A percentile compares a stretch with the other conserved stretches of the same genome.
phyloP scores from a whole-genome alignment of 2,888 invertebrate genomes.

The Ophion ellenae region DNA sequence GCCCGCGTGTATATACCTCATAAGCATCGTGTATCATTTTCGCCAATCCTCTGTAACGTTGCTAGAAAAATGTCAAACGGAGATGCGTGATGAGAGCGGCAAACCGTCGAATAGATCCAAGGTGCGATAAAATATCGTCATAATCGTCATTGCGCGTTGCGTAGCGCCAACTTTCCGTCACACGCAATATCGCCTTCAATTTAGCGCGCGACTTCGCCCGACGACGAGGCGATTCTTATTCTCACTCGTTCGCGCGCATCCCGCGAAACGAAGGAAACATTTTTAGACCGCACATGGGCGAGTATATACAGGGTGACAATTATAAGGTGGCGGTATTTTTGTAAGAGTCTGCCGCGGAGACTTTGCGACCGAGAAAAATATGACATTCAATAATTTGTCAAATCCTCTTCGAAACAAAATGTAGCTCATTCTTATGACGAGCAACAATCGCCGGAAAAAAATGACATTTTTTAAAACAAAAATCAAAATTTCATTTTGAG shows the following conservation, averaged over 20 bases:
- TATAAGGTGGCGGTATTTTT: no score
- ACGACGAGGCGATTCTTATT: slow-evolving; percentile 24
- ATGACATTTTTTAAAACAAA: no score
- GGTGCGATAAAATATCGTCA: slow-evolving; percentile 10
- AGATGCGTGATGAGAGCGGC: neutral
- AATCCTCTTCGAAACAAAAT: no score
- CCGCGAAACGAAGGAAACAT: slow-evolving; percentile 44
- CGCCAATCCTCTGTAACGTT: neutral
- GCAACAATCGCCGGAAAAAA: no score
- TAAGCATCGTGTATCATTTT: slow-evolving; percentile 58
- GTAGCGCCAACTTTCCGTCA: slow-evolving; percentile 15
- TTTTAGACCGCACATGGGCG: neutral
- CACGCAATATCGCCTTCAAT: slow-evolving; percentile 25
- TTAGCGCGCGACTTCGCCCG: slow-evolving; percentile 11
- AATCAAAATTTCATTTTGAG: no score
- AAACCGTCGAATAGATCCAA: neutral
- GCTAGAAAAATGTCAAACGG: neutral
- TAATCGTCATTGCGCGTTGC: neutral
- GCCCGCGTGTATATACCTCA: slow-evolving; percentile 35
- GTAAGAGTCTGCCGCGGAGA: no score
- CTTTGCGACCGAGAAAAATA: no score
- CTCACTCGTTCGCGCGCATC: slow-evolving; percentile 1
- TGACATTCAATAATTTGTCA: no score
- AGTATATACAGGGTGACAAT: neutral
- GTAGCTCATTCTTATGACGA: no score